These are phyloP conservation scores for Zosterops hypoxanthus DNA, from an alignment of 2,113 vertebrate genomes.

Conservation along the genomic window DNA sequence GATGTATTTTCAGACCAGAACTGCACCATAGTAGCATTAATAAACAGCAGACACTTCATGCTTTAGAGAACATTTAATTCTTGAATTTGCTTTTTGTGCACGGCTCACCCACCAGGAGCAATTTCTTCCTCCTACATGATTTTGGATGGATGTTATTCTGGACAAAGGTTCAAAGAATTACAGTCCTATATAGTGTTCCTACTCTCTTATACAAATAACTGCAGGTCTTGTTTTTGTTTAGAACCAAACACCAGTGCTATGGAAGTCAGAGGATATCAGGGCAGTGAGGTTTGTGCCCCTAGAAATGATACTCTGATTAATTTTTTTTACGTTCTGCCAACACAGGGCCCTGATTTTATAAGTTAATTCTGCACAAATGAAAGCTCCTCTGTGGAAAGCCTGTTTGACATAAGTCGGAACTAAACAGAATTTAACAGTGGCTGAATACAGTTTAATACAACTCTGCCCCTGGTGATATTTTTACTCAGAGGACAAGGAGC, in stretches of 20 bases:
- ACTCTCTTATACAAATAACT: not conserved
- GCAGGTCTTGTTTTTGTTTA: not conserved
- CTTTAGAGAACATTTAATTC: not conserved
- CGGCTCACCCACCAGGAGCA: not conserved
- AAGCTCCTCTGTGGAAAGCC: not conserved
- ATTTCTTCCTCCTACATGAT: not conserved
- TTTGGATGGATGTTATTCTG: not conserved
- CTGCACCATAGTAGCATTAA: accelerated
- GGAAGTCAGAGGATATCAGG: not conserved
- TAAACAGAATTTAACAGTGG: not conserved
- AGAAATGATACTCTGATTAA: not conserved
- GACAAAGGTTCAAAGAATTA: not conserved
- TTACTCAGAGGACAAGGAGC: not conserved
- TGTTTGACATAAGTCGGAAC: not conserved
- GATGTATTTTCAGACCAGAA: not conserved
- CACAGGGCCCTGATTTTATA: not conserved
- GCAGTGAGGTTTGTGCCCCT: not conserved
- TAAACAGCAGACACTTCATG: not conserved
- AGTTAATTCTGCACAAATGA: not conserved
- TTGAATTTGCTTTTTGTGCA: not conserved
- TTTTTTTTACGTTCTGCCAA: not conserved
- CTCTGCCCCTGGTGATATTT: not conserved
- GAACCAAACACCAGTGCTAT: not conserved
- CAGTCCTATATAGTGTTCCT: not conserved
- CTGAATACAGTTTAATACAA: not conserved